These are phyloP conservation scores for Meriones psammophilus DNA, from an alignment of 2,797 vertebrate species.

Conservation along the genomic window DNA sequence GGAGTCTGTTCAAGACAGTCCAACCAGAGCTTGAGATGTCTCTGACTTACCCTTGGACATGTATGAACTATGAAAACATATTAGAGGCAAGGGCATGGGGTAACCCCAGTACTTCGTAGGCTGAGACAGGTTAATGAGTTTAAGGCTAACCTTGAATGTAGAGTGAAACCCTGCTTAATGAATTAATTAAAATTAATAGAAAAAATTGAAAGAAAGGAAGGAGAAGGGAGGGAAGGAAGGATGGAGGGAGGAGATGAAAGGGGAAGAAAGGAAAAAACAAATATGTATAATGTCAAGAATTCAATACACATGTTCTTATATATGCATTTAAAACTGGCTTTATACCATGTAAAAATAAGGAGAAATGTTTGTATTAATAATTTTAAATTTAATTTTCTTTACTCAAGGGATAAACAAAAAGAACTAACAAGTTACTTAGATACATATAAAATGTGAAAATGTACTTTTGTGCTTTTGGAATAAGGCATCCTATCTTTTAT, in stretches of 20 bases:
- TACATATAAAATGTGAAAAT: neutral
- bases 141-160: neutral
- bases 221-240: neutral
- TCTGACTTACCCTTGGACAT: neutral
- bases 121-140: neutral
- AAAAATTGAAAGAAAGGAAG: neutral
- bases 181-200: neutral
- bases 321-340: slow-evolving; percentile 38
- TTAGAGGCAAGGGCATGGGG: neutral
- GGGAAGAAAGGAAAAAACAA: neutral
- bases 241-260: neutral
- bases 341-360: slow-evolving; percentile 22
- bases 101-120: neutral
- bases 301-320: neutral
- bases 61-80: neutral
- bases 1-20: neutral
- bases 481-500: neutral
- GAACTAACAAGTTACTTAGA: neutral
- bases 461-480: slow-evolving; percentile 1
- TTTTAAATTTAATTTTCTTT: slow-evolving; percentile 39
- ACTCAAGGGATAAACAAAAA: slow-evolving; percentile 26
- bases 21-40: neutral
- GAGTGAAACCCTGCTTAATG: neutral
- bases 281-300: slow-evolving; percentile 34
- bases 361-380: neutral